These are phyloP conservation scores for Hypothenemus hampei DNA, from an alignment of 1,140 invertebrate genomes.

Conservation along the genomic window DNA sequence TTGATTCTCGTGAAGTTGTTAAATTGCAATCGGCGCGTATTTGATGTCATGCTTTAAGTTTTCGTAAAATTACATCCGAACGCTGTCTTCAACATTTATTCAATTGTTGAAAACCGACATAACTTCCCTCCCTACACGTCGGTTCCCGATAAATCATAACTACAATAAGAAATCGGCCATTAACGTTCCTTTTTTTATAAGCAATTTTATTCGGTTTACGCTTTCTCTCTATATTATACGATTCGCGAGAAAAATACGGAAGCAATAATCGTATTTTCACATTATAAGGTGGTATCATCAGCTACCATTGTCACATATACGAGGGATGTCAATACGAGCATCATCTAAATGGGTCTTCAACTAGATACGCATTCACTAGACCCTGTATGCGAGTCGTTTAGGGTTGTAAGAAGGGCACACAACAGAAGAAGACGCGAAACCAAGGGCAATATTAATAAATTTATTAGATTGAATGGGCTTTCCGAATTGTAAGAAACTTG, in stretches of 20 bases:
- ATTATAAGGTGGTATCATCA: slow-evolving; percentile 17
- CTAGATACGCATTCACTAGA: background rate
- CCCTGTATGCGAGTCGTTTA: background rate
- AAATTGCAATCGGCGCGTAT: background rate
- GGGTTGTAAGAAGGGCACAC: background rate
- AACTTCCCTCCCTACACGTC: slow-evolving; percentile 3
- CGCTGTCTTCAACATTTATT: too few relatives aligned
- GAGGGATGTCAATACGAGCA: background rate
- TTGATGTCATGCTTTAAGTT: too few relatives aligned
- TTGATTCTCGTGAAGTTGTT: background rate
- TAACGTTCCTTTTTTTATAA: slow-evolving; percentile 26
- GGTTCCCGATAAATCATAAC: slow-evolving; percentile 13
- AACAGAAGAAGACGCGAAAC: slow-evolving; percentile 14
- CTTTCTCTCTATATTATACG: slow-evolving; percentile 14
- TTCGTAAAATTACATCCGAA: too few relatives aligned
- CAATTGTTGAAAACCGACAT: too few relatives aligned
- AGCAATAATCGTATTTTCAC: slow-evolving; percentile 21
- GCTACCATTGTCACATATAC: slow-evolving; percentile 3
- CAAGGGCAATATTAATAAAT: slow-evolving; percentile 26
- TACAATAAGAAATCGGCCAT: slow-evolving; percentile 27
- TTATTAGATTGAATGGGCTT: slow-evolving; percentile 27
- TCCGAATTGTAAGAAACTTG: slow-evolving; percentile 22
- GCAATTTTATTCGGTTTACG: slow-evolving; percentile 28
- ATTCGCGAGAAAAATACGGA: slow-evolving; percentile 25
- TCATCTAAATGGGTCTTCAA: background rate